These are phyloP conservation scores for Choloepus didactylus DNA, from an alignment of 2,797 vertebrate species.

Conservation along the genomic window DNA sequence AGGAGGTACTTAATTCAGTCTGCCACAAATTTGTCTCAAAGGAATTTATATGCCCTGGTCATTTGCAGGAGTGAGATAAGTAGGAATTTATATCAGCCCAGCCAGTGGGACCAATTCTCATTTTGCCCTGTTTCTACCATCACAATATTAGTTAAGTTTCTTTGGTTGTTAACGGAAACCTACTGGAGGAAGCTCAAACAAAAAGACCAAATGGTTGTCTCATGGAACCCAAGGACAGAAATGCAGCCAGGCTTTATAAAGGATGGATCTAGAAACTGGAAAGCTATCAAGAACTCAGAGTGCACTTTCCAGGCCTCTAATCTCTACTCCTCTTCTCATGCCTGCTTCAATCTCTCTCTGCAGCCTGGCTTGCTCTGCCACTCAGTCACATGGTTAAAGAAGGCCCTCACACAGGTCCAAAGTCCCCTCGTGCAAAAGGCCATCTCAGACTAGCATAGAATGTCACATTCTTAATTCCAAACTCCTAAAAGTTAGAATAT, in stretches of 20 bases:
- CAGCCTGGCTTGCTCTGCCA: neutral
- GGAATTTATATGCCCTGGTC: neutral
- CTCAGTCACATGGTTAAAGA: neutral
- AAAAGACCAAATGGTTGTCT: neutral
- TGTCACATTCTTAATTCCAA: slow-evolving; percentile 1
- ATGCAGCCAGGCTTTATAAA: neutral
- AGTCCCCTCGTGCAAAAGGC: neutral
- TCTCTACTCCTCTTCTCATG: neutral
- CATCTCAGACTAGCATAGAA: neutral
- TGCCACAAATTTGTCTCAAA: neutral
- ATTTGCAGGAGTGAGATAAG: neutral
- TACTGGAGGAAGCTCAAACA: neutral
- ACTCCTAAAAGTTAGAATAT: neutral
- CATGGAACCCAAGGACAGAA: neutral
- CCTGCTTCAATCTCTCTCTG: neutral
- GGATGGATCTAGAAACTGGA: neutral
- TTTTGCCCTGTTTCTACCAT: neutral
- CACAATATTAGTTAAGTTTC: neutral
- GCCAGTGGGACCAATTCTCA: neutral
- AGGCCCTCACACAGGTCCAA: neutral
- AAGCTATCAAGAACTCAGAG: neutral
- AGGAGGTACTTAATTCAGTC: too few relatives aligned
- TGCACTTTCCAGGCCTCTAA: neutral
- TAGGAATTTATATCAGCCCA: neutral
- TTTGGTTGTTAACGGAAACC: neutral